These are phyloP conservation scores for Ophonus ardosiacus DNA, from an alignment of 2,888 invertebrate genomes.

Conservation along the genomic window DNA sequence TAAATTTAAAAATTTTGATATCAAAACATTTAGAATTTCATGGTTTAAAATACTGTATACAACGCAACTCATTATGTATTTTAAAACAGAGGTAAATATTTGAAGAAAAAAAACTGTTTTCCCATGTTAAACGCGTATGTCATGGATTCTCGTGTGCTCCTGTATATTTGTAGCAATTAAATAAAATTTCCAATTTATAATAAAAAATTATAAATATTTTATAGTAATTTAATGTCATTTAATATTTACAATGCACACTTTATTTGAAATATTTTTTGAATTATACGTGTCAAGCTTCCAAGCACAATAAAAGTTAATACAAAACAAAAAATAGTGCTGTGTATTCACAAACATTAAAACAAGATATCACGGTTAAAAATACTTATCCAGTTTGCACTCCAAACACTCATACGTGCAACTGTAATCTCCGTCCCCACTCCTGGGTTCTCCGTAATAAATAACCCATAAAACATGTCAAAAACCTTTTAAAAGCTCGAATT, in stretches of 20 bases:
- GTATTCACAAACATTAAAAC: neutral
- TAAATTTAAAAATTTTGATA: too few species aligned
- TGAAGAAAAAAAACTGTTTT: too few species aligned
- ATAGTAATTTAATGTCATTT: too few species aligned
- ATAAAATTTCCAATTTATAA: too few species aligned
- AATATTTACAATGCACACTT: neutral
- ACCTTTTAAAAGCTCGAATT: conserved; percentile 69
- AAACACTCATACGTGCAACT: conserved; percentile 67
- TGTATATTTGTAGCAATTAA: too few species aligned
- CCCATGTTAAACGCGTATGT: too few species aligned
- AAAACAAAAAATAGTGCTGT: neutral
- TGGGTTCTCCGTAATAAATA: conserved; percentile 72
- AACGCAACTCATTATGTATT: too few species aligned
- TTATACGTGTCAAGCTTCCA: neutral
- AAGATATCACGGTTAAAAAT: neutral
- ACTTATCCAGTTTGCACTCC: conserved; percentile 17
- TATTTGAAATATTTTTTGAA: neutral
- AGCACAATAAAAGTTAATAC: neutral
- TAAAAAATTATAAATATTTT: too few species aligned
- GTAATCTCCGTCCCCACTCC: conserved; percentile 68
- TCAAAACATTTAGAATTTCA: too few species aligned
- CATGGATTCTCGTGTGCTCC: too few species aligned
- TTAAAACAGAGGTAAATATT: too few species aligned
- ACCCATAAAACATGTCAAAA: conserved; percentile 73
- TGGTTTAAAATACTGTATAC: too few species aligned